Conservation (phyloP, 2,113 vertebrate species). For the Atlantisia rogersi region DNA sequence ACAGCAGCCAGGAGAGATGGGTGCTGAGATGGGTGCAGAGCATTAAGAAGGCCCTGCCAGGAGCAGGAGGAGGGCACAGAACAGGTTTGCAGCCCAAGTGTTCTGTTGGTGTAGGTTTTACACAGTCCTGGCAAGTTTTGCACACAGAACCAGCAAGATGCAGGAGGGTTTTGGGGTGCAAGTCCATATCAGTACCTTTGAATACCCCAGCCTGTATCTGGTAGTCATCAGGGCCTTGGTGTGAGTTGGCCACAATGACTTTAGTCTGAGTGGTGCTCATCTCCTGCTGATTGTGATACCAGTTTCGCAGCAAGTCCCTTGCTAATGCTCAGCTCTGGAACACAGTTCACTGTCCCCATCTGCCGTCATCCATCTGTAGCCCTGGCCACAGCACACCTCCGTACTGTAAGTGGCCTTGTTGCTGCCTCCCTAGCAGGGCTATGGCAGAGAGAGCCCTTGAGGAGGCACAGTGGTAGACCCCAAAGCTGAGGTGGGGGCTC, state of each 20-base stretch:
- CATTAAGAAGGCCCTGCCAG: background rate
- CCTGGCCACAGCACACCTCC: background rate
- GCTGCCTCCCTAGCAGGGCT: background rate
- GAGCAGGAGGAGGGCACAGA: background rate
- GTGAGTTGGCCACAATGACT: background rate
- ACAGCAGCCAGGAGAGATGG: background rate
- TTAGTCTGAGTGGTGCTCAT: background rate
- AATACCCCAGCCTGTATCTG: background rate
- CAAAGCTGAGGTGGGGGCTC: background rate
- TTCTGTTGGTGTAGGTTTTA: background rate
- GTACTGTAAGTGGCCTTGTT: background rate
- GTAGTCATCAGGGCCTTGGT: background rate
- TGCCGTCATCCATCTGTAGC: background rate
- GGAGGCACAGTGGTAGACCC: rapidly evolving
- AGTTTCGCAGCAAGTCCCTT: background rate
- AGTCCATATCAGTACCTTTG: background rate
- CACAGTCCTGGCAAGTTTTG: background rate
- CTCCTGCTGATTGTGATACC: rapidly evolving
- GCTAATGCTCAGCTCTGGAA: background rate
- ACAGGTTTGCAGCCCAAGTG: background rate
- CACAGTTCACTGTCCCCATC: background rate
- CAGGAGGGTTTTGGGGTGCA: background rate
- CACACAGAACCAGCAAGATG: background rate
- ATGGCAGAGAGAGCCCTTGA: background rate
- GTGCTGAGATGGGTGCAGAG: background rate